Evolutionary conservation across 2,113 vertebrate genomes (phyloP), one percentile per base, ranked within the genome.

Genomic region (Malaclemys terrapin): DNA sequence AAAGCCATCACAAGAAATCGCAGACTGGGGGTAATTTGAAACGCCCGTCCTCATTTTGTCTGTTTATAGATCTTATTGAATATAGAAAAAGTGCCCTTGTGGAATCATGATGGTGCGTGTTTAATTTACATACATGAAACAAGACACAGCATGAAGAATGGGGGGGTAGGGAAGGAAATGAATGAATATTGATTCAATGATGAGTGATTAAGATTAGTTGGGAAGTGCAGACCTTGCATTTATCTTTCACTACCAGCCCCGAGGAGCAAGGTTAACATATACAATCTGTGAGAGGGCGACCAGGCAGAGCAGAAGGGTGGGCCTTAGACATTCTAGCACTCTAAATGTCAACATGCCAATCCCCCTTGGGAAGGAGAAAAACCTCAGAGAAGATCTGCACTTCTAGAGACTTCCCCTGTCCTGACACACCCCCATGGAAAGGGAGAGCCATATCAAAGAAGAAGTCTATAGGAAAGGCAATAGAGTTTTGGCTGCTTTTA

Each of bases 211-310:
- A 89, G 17, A 10, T 87, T 38, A 83, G 78, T 1, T 38, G 72
- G 69, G 1, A 1, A 81, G 59, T 2, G 3, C 3, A 35, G 89
- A 89, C 49, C 79, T 38, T 3, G 31, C 10, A 1, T 1, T 35
- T 56, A 11, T 50, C 80, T 72, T 38, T 50, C 0, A 0, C 54
- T 2, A 0, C 2, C 16, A 42, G 6, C 1, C 31, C 47, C 49
- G 2, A 6, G 29, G 29, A 80, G 78, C 49, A 80, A 80, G 78
- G 38, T 45, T 76, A 76, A 25, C 49, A 20, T 5, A 9, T 22
- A 35, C 16, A 29, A 3, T 29, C 47, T 29, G 29, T 2, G 75
- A 50, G 49, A 52, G 29, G 78, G 53, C 35, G 14, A 38, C 22
- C 35, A 22, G 38, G 53, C 53, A 20, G 22, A 29, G n/a, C 38